Percentiles rank a stretch among this genome's conserved stretches.
Conservation (phyloP, 2,888 invertebrate genomes). For the Keiferia lycopersicella region DNA sequence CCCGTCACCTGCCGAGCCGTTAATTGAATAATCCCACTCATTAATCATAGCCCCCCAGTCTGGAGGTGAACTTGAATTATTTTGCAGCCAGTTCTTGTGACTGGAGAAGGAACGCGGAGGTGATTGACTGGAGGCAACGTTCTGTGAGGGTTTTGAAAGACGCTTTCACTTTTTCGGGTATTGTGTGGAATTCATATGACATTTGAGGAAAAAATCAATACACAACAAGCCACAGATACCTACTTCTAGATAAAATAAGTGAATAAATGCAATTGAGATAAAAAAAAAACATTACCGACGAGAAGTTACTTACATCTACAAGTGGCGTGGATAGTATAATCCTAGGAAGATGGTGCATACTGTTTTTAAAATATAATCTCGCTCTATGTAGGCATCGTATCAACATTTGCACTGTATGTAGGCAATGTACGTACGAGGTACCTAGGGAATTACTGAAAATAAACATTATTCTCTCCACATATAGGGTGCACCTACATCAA, state of each 20-base stretch:
- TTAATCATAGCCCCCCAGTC: constrained; percentile 75
- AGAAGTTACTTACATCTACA: too few relatives aligned
- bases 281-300: too few relatives aligned
- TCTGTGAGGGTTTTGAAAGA: constrained; percentile 7
- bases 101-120: constrained; percentile 32
- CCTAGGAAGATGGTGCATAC: too few relatives aligned
- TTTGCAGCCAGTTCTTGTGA: constrained; percentile 53
- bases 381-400: too few relatives aligned
- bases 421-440: background rate
- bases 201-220: too few relatives aligned
- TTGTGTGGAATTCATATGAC: background rate
- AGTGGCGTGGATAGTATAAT: too few relatives aligned
- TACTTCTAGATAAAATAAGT: too few relatives aligned
- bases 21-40: constrained; percentile 81
- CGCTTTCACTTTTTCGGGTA: constrained; percentile 1
- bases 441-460: constrained; percentile 47
- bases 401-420: background rate
- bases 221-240: too few relatives aligned
- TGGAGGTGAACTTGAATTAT: constrained; percentile 76
- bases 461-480: constrained; percentile 61
- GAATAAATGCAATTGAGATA: too few relatives aligned
- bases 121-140: constrained; percentile 6
- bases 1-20: constrained; percentile 73
- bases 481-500: constrained; percentile 69
- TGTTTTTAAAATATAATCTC: too few relatives aligned